A percentile compares a stretch with the other conserved stretches of the same genome.
phyloP scores from a whole-genome alignment of 1,140 invertebrate genomes.

The Drosophila nigromelanica region DNA sequence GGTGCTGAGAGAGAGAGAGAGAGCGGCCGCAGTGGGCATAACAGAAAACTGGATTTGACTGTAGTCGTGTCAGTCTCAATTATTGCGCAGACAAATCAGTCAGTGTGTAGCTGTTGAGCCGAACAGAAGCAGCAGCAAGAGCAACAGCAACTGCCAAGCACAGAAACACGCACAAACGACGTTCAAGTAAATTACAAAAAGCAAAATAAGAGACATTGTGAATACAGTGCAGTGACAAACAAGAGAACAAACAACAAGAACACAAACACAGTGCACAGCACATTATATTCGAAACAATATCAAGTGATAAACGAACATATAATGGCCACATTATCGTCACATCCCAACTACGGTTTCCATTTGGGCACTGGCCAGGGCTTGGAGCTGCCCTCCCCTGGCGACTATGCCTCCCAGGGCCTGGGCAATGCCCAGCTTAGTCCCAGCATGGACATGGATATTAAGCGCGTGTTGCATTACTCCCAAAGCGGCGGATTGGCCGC shows the following conservation, averaged over 20 bases:
- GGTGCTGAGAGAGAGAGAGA: conserved; percentile 11
- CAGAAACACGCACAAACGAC: conserved; percentile 29
- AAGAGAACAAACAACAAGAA: conserved; percentile 39
- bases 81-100: conserved; percentile 73
- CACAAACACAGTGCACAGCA: conserved; percentile 35
- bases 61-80: conserved; percentile 73
- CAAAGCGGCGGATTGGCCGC: conserved; percentile 66
- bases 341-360: conserved; percentile 83
- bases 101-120: conserved; percentile 75
- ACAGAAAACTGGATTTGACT: conserved; percentile 72
- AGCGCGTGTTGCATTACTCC: conserved; percentile 78
- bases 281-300: conserved; percentile 40
- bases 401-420: conserved; percentile 71
- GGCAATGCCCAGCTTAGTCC: conserved; percentile 74
- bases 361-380: conserved; percentile 70
- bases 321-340: conserved; percentile 81
- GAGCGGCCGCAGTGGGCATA: conserved; percentile 11
- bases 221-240: conserved; percentile 39
- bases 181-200: conserved; percentile 13
- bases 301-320: conserved; percentile 39
- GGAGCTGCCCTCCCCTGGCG: conserved; percentile 72
- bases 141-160: conserved; percentile 12
- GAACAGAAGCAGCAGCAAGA: conserved; percentile 61
- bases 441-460: conserved; percentile 82
- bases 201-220: conserved; percentile 22